Percentiles rank a stretch among this genome's conserved stretches.
These are phyloP conservation scores for Malachius bipustulatus DNA, from an alignment of 2,888 invertebrate species.

Conservation along the genomic window DNA sequence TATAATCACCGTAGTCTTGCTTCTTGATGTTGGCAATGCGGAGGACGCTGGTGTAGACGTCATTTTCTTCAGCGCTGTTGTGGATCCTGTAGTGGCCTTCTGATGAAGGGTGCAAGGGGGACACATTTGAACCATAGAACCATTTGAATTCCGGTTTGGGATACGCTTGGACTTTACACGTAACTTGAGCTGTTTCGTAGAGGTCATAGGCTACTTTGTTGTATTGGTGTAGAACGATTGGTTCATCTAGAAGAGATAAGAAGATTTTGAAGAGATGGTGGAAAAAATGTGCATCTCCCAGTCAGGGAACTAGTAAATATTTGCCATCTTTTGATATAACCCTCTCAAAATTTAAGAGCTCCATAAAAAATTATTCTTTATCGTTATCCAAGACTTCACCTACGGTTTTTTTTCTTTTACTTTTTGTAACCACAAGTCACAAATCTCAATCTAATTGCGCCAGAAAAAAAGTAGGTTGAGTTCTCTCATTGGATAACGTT, in stretches of 20 bases:
- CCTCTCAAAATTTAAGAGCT: too few relatives aligned
- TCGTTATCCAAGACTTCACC: too few relatives aligned
- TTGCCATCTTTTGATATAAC: too few relatives aligned
- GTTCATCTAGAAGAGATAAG: constrained; percentile 62
- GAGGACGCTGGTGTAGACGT: constrained; percentile 71
- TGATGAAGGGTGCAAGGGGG: constrained; percentile 64
- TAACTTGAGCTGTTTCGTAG: constrained; percentile 72
- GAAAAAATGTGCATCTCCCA: too few relatives aligned
- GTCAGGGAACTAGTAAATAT: too few relatives aligned
- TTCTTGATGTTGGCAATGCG: constrained; percentile 60
- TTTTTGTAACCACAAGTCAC: too few relatives aligned
- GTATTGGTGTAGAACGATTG: constrained; percentile 73
- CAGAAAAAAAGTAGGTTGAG: too few relatives aligned
- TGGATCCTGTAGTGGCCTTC: constrained; percentile 80
- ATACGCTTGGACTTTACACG: constrained; percentile 82
- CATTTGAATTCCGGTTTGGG: constrained; percentile 89
- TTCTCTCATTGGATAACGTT: too few relatives aligned
- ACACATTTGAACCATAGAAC: constrained; percentile 67
- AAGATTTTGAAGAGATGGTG: constrained; percentile 14
- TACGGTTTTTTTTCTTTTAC: too few relatives aligned
- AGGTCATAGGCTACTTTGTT: constrained; percentile 81
- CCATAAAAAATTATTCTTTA: too few relatives aligned
- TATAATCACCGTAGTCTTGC: constrained; percentile 86
- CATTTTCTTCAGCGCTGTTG: constrained; percentile 69
- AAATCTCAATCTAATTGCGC: too few relatives aligned